Evolutionary conservation across 2,113 vertebrate species (phyloP).

Genomic region (Alaudala cheleensis): DNA sequence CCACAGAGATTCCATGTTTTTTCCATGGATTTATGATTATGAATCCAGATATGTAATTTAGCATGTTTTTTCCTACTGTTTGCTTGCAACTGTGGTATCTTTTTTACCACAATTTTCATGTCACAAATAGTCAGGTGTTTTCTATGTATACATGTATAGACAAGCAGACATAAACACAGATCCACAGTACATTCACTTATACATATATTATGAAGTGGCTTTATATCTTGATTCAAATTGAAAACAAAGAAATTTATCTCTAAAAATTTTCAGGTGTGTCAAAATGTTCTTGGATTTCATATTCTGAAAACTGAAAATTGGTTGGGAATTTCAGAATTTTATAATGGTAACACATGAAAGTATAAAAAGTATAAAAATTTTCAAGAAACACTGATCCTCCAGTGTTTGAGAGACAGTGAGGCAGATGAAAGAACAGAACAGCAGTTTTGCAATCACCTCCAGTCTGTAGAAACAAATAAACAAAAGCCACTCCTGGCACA

Average conservation of each 20-base stretch:
- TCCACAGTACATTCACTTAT: rapidly evolving
- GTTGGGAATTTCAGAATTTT: neutral
- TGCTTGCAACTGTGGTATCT: neutral
- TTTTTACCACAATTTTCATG: neutral
- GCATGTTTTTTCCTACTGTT: neutral
- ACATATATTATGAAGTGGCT: neutral
- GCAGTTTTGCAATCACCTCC: neutral
- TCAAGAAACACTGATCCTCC: neutral
- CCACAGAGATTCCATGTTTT: neutral
- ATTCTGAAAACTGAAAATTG: neutral
- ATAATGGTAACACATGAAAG: neutral
- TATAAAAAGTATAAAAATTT: neutral
- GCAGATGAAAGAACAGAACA: neutral
- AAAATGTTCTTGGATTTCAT: neutral
- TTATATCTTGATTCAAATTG: neutral
- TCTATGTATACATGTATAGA: neutral
- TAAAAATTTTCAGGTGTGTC: neutral
- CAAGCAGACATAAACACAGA: neutral
- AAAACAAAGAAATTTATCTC: neutral
- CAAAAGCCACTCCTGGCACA: neutral
- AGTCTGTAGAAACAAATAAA: neutral
- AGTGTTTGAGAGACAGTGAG: neutral
- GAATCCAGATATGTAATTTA: neutral
- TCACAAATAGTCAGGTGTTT: neutral
- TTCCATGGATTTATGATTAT: neutral